Base-by-base conservation (phyloP, 2,113 vertebrate species). In the Terrapene triunguis region DNA sequence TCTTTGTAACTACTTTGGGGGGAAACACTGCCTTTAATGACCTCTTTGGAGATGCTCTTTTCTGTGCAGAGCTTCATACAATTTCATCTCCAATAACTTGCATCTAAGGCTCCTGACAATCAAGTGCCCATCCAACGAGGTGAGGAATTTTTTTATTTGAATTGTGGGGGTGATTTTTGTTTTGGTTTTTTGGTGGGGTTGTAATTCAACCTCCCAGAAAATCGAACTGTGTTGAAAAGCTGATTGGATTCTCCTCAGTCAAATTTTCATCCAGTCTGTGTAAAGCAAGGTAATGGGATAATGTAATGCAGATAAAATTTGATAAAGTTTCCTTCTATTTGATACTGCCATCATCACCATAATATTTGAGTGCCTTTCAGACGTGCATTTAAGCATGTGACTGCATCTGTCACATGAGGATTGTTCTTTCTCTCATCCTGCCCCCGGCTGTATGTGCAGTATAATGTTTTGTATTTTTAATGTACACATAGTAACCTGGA, bases 391-490 rank as follows among this genome's bases (percentile, higher is more conserved):
- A 82, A 80, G 80, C 76, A 1, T 42, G 14, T 10, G 84, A 90
- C 80, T 84, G n/a, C 92, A 54, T 62, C 95, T 95, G 89, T 55
- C 55, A 59, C 29, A 79, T 89, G 7, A 78, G 53, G 10, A 82
- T 53, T 13, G 53, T 85, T 85, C 78, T 82, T 86, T 89, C 87
- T 57, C 84, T 80, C 82, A 44, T 90, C 13, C n/a, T n/a, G 88
- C 78, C 95, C 78, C 85, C 57, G 7, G 44, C 83, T 82, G 85
- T 62, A 76, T 13, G 78, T 94, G 95, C 92, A 80, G 10, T 65
- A 83, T 87, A 84, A 62, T 29, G 93, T 87, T 72, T 87, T 91
- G 74, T 94, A 42, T 95, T 96, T 95, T 95, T 69, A 84, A 89
- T 87, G 24, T 74, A 69, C 91, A 69, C 92, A 54, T 90, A 92